Evolutionary conservation across 2,888 invertebrate species (phyloP).

Genomic region (Platycnemis pennipes): DNA sequence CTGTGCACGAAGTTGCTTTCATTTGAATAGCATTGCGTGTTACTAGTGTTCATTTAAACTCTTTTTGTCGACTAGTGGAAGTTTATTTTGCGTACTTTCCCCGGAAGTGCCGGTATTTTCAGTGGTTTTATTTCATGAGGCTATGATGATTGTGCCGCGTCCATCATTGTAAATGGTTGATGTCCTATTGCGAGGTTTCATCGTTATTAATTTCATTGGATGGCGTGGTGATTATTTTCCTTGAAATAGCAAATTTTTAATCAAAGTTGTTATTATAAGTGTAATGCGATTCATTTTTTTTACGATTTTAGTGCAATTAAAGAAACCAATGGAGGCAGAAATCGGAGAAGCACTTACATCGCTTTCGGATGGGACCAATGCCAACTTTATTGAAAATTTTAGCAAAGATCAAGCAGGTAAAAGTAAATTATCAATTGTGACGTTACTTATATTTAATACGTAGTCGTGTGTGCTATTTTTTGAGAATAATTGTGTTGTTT

Average conservation of each 20-base stretch:
- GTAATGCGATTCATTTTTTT: background rate
- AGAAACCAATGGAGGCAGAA: slow-evolving; percentile 71
- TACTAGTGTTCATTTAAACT: background rate
- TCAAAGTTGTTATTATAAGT: background rate
- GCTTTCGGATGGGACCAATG: slow-evolving; percentile 65
- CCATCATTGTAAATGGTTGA: slow-evolving; percentile 62
- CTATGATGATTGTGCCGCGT: slow-evolving; percentile 57
- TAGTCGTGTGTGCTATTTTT: too few relatives aligned
- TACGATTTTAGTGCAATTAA: slow-evolving; percentile 41
- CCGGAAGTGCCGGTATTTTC: slow-evolving; percentile 28
- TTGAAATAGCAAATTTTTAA: background rate
- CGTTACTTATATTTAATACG: too few relatives aligned
- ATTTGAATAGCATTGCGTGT: background rate
- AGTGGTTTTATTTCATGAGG: slow-evolving; percentile 25
- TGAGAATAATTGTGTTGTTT: slow-evolving; percentile 66
- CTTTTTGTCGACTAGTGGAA: background rate
- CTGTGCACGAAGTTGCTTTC: background rate
- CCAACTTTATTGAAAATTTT: slow-evolving; percentile 44
- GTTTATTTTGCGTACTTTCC: background rate
- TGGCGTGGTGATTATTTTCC: background rate
- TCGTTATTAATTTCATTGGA: background rate
- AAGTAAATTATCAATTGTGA: slow-evolving; percentile 25
- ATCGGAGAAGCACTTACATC: slow-evolving; percentile 71
- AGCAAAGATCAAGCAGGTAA: slow-evolving; percentile 70
- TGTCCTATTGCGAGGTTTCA: slow-evolving; percentile 26